Percentiles rank a stretch among this genome's conserved stretches.
Conservation (phyloP, 2,888 invertebrate genomes). For the Nephrotoma appendiculata region DNA sequence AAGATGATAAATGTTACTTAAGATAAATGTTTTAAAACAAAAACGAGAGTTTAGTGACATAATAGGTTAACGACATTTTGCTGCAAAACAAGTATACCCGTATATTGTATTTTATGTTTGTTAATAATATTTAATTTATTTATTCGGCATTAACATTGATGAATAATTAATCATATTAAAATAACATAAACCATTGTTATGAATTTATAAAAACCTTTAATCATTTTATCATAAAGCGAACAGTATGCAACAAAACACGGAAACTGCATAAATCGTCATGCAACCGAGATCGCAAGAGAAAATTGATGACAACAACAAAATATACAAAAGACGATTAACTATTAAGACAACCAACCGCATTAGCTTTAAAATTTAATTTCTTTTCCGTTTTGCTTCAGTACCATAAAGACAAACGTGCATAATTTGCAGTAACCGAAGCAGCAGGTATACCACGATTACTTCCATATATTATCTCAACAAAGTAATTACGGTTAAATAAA, state of each 20-base stretch:
- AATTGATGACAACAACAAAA: background rate
- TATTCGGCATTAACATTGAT: background rate
- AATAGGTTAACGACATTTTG: background rate
- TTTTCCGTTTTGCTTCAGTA: background rate
- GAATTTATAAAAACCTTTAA: no score
- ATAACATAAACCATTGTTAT: background rate
- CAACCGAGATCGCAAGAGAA: background rate
- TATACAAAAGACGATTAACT: background rate
- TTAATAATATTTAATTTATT: background rate
- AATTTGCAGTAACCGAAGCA: background rate
- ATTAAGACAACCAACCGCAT: no score
- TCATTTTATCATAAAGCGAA: background rate
- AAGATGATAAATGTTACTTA: background rate
- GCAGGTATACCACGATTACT: no score
- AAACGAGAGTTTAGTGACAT: background rate
- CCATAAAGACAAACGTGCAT: background rate
- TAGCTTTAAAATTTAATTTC: background rate
- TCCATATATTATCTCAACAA: no score
- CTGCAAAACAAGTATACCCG: background rate
- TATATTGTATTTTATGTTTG: background rate
- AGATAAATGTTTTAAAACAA: background rate
- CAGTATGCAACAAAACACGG: background rate
- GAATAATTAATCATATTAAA: background rate
- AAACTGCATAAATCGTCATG: background rate
- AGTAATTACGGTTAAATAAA: no score